phyloP scores from a whole-genome alignment of 2,113 vertebrate genomes.

The Gorsachius goisagi region DNA sequence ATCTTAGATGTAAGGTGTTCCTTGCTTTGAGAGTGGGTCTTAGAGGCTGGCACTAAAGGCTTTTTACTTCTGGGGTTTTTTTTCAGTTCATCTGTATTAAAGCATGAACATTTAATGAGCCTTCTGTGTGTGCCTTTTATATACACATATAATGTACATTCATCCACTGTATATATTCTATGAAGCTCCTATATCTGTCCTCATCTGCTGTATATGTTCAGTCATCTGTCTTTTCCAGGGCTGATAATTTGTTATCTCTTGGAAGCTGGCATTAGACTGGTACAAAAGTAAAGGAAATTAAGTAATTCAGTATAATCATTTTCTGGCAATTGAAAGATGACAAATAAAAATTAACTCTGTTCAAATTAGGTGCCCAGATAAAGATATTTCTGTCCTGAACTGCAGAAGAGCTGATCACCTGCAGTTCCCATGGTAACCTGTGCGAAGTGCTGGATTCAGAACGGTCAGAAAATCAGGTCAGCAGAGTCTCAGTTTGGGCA shows the following conservation, averaged over 20 bases:
- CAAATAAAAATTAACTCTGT: background rate
- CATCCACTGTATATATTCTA: background rate
- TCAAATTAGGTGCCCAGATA: background rate
- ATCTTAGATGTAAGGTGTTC: background rate
- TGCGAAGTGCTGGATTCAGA: background rate
- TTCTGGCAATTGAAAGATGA: background rate
- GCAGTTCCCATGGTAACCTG: background rate
- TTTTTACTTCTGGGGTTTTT: background rate
- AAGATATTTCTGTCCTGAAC: background rate
- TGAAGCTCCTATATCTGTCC: background rate
- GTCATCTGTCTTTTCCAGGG: background rate
- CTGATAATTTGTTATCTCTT: background rate
- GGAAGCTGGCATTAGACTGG: background rate
- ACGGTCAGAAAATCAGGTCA: conserved; percentile 1
- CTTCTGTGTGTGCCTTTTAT: background rate
- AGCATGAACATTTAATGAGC: background rate
- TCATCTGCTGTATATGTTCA: background rate
- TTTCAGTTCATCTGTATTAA: background rate
- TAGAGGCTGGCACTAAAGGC: background rate
- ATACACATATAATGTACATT: background rate
- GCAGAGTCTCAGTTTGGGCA: background rate
- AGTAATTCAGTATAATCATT: background rate
- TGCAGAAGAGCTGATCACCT: background rate
- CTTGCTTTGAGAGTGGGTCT: background rate
- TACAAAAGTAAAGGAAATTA: background rate